Conservation (phyloP, 2,113 vertebrate genomes). For the Dunckerocampus dactyliophorus region DNA sequence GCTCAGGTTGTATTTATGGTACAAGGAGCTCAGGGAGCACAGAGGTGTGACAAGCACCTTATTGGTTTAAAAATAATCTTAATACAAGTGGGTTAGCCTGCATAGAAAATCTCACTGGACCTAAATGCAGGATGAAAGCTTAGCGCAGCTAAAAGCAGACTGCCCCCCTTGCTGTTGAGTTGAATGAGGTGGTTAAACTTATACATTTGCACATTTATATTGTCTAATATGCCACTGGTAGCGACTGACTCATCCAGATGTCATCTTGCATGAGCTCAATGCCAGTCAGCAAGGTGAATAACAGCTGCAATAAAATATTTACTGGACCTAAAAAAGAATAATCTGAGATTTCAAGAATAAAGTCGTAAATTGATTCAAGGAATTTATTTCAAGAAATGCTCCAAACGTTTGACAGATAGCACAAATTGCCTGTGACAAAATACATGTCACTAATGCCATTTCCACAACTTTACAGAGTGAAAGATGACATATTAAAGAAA, state of each 20-base stretch:
- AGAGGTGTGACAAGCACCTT: constrained; percentile 43
- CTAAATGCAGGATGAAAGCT: constrained; percentile 17
- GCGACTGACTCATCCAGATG: background rate
- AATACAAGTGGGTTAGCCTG: constrained; percentile 50
- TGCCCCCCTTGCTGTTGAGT: background rate
- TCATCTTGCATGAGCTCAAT: background rate
- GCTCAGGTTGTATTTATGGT: constrained; percentile 41
- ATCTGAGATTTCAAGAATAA: too few relatives aligned
- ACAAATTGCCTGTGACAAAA: too few relatives aligned
- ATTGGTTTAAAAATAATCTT: constrained; percentile 63
- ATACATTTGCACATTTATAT: background rate
- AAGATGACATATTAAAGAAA: too few relatives aligned
- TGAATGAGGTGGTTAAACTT: background rate
- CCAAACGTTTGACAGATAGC: too few relatives aligned
- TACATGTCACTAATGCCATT: too few relatives aligned
- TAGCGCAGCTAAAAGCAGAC: constrained; percentile 1
- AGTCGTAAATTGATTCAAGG: too few relatives aligned
- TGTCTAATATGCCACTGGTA: background rate
- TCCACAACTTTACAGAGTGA: too few relatives aligned
- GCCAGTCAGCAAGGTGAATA: too few relatives aligned
- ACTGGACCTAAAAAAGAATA: too few relatives aligned
- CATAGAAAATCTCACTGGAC: constrained; percentile 19
- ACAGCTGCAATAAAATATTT: too few relatives aligned
- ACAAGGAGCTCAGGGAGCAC: constrained; percentile 39
- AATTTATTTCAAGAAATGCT: background rate